A percentile compares a stretch with the other conserved stretches of the same genome.
Conservation (phyloP, 2,797 vertebrate species). For the Spondyliosoma cantharus region DNA sequence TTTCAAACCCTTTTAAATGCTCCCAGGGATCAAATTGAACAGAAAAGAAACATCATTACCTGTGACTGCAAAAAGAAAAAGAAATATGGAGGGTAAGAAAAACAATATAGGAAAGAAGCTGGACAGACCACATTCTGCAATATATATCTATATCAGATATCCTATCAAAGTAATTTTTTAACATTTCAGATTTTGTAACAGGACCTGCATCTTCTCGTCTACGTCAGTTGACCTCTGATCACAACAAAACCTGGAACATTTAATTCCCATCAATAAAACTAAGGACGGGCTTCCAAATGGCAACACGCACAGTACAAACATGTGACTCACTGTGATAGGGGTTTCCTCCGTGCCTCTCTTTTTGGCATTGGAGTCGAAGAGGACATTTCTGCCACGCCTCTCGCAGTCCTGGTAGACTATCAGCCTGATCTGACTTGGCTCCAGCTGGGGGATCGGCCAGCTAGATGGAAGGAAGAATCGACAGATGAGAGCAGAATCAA, state of each 20-base stretch:
- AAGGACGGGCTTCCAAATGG: not conserved
- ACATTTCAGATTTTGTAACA: not conserved
- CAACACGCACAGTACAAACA: not conserved
- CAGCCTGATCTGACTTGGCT: conserved; percentile 95
- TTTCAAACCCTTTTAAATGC: not conserved
- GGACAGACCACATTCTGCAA: too few species aligned
- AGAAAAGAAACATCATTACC: not conserved
- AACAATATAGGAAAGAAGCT: not conserved
- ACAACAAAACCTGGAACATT: not conserved
- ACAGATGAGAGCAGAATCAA: conserved; percentile 15
- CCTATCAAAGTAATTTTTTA: not conserved
- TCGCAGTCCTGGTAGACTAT: conserved; percentile 99
- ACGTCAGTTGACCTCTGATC: not conserved
- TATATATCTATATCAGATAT: not conserved
- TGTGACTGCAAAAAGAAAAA: not conserved
- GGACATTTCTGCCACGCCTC: conserved; percentile 94
- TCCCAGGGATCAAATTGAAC: not conserved
- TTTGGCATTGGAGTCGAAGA: conserved; percentile 96
- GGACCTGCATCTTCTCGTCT: not conserved
- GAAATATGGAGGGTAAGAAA: not conserved
- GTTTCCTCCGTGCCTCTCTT: conserved; percentile 91
- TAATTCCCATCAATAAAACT: not conserved
- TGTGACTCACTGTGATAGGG: conserved; percentile 88
- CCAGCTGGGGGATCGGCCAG: conserved; percentile 96
- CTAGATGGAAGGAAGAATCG: conserved; percentile 71